Conservation (phyloP, 2,797 vertebrate species). For the Trachurus trachurus region DNA sequence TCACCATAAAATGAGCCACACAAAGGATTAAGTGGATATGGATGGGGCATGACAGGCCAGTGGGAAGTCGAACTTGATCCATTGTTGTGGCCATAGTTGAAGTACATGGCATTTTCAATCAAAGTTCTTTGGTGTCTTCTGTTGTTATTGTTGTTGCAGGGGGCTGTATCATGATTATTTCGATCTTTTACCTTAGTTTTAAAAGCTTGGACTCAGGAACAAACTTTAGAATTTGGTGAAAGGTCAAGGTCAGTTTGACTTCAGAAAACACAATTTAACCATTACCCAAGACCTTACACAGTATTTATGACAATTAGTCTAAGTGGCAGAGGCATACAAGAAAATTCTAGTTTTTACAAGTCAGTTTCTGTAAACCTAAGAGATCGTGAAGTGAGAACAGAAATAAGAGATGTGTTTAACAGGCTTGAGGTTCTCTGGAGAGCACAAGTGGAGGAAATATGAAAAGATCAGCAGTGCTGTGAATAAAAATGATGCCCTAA, state of each 20-base stretch:
- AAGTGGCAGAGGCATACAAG: too few species aligned
- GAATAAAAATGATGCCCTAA: conserved; percentile 48
- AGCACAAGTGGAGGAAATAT: conserved; percentile 18
- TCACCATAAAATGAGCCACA: conserved; percentile 63
- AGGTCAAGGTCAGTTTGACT: too few species aligned
- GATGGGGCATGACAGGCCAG: conserved; percentile 25
- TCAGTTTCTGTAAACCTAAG: conserved; percentile 20
- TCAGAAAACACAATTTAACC: too few species aligned
- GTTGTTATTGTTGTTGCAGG: not conserved
- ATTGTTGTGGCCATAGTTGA: conserved; percentile 2
- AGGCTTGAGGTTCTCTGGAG: conserved; percentile 3
- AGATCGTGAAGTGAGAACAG: not conserved
- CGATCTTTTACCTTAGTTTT: too few species aligned
- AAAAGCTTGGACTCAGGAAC: too few species aligned
- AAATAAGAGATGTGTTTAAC: conserved; percentile 30
- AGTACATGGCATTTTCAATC: not conserved
- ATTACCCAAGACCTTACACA: too few species aligned
- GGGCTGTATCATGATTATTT: too few species aligned
- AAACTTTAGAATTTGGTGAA: too few species aligned
- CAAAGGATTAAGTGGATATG: conserved; percentile 61
- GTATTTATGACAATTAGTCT: too few species aligned
- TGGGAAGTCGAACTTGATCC: conserved; percentile 34
- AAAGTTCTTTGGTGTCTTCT: not conserved
- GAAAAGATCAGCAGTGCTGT: conserved; percentile 46
- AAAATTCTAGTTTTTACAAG: too few species aligned